These are phyloP conservation scores for Naja naja DNA, from an alignment of 2,113 vertebrate species.

Conservation along the genomic window DNA sequence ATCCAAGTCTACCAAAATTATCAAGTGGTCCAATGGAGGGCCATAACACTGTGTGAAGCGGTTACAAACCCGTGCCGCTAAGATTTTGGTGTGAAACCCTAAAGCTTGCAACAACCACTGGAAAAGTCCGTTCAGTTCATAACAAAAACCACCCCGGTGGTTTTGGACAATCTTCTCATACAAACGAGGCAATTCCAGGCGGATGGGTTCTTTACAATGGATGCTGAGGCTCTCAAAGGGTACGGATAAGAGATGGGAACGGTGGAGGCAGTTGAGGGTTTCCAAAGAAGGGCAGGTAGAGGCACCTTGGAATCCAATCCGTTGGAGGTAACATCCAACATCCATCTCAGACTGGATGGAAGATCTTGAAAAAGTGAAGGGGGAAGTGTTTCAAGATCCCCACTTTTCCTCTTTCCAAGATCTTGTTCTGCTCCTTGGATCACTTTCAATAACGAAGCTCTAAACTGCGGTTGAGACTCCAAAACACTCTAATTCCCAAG, in stretches of 20 bases:
- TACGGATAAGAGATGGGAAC: slow-evolving; percentile 65
- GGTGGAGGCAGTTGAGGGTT: slow-evolving; percentile 59
- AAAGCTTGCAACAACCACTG: slow-evolving; percentile 69
- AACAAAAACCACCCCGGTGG: slow-evolving; percentile 72
- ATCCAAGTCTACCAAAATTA: slow-evolving; percentile 62
- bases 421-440: not conserved
- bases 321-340: slow-evolving; percentile 58
- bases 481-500: not conserved
- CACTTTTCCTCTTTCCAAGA: not conserved
- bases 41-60: slow-evolving; percentile 51
- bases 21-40: slow-evolving; percentile 70
- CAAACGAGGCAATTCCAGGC: slow-evolving; percentile 42
- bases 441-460: not conserved
- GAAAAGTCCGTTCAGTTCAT: slow-evolving; percentile 74
- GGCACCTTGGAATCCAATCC: slow-evolving; percentile 56
- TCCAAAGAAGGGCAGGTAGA: slow-evolving; percentile 44
- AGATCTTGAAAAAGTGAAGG: not conserved
- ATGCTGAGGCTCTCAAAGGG: slow-evolving; percentile 72
- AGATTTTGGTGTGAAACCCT: slow-evolving; percentile 62
- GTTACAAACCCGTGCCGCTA: slow-evolving; percentile 67
- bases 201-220: slow-evolving; percentile 66
- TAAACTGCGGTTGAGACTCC: not conserved
- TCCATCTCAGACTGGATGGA: slow-evolving; percentile 55
- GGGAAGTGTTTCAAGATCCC: not conserved
- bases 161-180: slow-evolving; percentile 73